Base-by-base conservation (phyloP, 2,797 vertebrate genomes). In the Melanotaenia nigrans region DNA sequence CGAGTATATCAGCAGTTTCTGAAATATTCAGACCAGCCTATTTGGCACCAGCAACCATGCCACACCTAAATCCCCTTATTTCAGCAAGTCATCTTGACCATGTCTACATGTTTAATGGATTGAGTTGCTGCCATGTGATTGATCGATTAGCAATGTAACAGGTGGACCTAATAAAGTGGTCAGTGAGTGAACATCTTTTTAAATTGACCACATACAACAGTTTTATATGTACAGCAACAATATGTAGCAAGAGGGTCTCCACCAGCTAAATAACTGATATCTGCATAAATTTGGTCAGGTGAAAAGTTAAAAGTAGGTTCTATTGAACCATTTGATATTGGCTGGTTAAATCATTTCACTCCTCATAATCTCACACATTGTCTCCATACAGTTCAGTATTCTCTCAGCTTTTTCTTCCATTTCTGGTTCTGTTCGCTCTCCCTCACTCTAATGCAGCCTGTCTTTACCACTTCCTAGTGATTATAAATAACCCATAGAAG, bases 401-500 rank as follows among this genome's bases (percentile, higher is more conserved):
- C 51, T 57, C 3, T 54, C 53, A 16, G 2, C 32, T 25, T 54
- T 28, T 28, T 61, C 24, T 28, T 75, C 45, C 12, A 11, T 64
- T 72, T 78, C 38, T 45, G n/a, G 22, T 56, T 72, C 56, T 36
- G 57, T 60, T 68, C 55, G 54, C 61, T 71, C 64, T 73, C 75
- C 0, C 42, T 38, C 3, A 4, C 60, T 69, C 61, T 22, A 40
- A 63, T 68, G 81, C 61, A 61, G 54, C 62, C 71, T 28, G 32
- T 71, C 79, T 77, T 72, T 35, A 62, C 66, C 67, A 56, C 64
- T 72, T 84, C 47, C 77, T 53, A 49, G 66, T 74, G 70, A 85
- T 82, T 88, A 91, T 85, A 90, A 87, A 88, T 87, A 92, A 85
- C 85, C 82, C 72, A 82, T 82, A 71, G 73, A 81, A 82, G 75